Percentiles rank a stretch among this genome's conserved stretches.
Evolutionary conservation across 2,113 vertebrate species (phyloP).

Genomic region (Ginglymostoma cirratum): DNA sequence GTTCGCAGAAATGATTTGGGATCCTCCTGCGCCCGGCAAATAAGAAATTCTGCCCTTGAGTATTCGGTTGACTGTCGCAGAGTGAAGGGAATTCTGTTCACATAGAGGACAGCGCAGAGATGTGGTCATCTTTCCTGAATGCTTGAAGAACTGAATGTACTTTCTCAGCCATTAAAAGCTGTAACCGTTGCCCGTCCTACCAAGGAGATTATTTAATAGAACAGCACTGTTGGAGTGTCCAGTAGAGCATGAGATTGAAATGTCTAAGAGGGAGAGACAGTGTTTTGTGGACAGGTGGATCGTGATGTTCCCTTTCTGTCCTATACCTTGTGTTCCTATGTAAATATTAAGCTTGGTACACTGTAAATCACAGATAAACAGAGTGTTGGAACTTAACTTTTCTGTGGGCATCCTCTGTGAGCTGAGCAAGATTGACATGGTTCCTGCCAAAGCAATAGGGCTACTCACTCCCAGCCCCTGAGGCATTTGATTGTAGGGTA

Average conservation of each 20-base stretch:
- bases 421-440: neutral
- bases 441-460: neutral
- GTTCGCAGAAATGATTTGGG: neutral
- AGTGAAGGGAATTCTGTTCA: neutral
- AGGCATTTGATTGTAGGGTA: neutral
- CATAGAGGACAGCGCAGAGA: neutral
- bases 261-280: neutral
- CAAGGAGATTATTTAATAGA: neutral
- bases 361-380: neutral
- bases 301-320: neutral
- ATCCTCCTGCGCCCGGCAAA: neutral
- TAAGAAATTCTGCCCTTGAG: neutral
- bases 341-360: neutral
- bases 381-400: neutral
- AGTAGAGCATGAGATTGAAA: neutral
- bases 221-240: neutral
- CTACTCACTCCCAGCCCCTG: neutral
- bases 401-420: neutral
- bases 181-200: neutral
- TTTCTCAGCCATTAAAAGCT: neutral
- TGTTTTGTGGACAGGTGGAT: neutral
- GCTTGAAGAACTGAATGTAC: neutral
- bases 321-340: neutral
- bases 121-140: neutral
- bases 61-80: neutral